Base-by-base conservation (phyloP, 2,113 vertebrate genomes). In the Cyprinodon brontotheroides region DNA sequence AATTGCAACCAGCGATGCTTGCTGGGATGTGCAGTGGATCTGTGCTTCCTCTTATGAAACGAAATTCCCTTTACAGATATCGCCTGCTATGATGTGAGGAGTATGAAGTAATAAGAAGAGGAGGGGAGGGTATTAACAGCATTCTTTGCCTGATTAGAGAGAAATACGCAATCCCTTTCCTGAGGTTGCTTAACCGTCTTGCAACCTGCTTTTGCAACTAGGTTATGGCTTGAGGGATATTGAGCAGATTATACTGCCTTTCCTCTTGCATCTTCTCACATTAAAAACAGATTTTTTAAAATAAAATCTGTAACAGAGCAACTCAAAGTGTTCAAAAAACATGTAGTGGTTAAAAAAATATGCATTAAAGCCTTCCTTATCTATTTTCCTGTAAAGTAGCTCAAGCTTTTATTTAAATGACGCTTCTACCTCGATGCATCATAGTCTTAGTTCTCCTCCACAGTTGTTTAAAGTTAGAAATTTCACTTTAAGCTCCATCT, bases 61-160 rank as follows among this genome's bases (percentile, higher is more conserved):
- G 9, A 64, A 78, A 45, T 60, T 72, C 13, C 45, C 4, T 65
- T 69, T 61, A 13, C 36, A 64, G 74, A 59, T 70, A 13, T 69
- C 68, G 81, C 84, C 79, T 78, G 74, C 63, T 4, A 68, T 79
- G 76, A 75, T 84, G 81, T 79, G 77, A 80, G 68, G 64, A 63
- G 75, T 29, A 64, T 83, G 84, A 88, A 78, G 80, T 88, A 86
- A 86, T 78, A 50, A 87, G 72, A 79, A 65, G 76, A 75, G n/a
- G n/a, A n/a, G 76, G 65, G 65, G 65, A 80, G 79, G 69, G 73
- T 78, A 64, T 83, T 86, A 80, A 78, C 80, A 62, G 85, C 81
- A 89, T 90, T 90, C 87, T 87, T 87, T 48, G 78, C 60, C 78
- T 89, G 83, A 89, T 91, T 87, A 86, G 72, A 85, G 66, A 83